Evolutionary conservation across 2,797 vertebrate species (phyloP), one percentile per base, ranked within the genome.

Genomic region (Sebastiscus tertius): DNA sequence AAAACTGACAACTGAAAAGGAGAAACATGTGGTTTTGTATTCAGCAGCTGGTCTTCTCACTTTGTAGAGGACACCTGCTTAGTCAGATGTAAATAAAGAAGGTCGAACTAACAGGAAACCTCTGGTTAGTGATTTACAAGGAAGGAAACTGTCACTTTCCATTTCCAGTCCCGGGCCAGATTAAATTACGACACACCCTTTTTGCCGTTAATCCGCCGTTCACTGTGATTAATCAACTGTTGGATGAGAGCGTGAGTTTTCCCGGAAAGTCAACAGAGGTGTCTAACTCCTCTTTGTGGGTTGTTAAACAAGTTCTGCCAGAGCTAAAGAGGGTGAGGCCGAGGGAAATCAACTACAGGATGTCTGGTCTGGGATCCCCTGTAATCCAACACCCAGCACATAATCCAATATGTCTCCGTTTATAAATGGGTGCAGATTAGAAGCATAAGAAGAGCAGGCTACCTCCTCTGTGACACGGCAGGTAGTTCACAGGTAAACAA

Each of bases 341-440:
- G 3, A 34, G 13, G 26, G 24, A 22, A 59, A 18, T n/a, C 0
- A 60, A 33, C 54, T 14, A 80, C 61, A 79, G 77, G 72, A 81
- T 67, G 46, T 77, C 54, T 77, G 52, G 7, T 39, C 76, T 62
- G 22, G 24, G 26, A 79, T 71, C 39, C 64, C 18, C 18, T 72
- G 68, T 93, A 90, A 92, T 91, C 88, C 79, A 72, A 22, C 56
- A 56, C 70, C 71, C 67, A 33, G 42, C 26, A 27, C 56, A 34
- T 93, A 90, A 93, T 93, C 89, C 91, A 70, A 16, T 1, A 13
- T 73, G 81, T 64, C 54, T 81, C 70, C 6, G 86, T 82, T 80
- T 90, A 90, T 88, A 92, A 90, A 85, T 93, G 87, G 91, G 75
- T 70, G 58, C 87, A 85, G 92, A 93, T 94, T 94, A 93, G 71